Percentiles rank a stretch among this genome's conserved stretches.
Evolutionary conservation across 1,140 invertebrate species (phyloP).

Genomic region (Prorops nasuta): DNA sequence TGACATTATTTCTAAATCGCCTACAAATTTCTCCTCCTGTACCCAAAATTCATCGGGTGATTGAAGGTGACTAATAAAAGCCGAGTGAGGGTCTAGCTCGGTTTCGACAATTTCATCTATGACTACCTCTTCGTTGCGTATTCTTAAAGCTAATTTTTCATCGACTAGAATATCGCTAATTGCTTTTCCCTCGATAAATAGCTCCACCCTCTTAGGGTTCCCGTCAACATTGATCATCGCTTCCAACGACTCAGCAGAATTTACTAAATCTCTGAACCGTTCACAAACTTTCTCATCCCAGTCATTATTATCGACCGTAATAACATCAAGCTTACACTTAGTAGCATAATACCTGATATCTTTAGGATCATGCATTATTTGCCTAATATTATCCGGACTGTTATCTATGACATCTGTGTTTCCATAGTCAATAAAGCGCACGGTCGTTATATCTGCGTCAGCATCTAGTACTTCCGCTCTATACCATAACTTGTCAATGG

Average conservation of each 20-base stretch:
- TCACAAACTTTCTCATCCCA: constrained; percentile 65
- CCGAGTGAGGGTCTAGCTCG: constrained; percentile 40
- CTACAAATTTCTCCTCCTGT: constrained; percentile 59
- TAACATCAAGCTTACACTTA: constrained; percentile 65
- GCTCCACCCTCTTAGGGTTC: constrained; percentile 22
- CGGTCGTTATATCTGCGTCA: constrained; percentile 67
- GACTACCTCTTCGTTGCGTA: constrained; percentile 46
- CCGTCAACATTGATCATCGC: constrained; percentile 16
- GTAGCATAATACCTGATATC: constrained; percentile 60
- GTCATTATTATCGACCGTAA: constrained; percentile 63
- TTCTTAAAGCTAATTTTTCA: constrained; percentile 55
- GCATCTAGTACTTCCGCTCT: constrained; percentile 75
- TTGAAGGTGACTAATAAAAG: constrained; percentile 59
- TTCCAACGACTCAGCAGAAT: constrained; percentile 39
- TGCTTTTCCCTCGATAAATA: constrained; percentile 24
- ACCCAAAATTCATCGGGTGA: constrained; percentile 65
- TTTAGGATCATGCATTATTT: constrained; percentile 58
- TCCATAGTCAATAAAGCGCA: constrained; percentile 82
- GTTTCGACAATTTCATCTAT: constrained; percentile 41
- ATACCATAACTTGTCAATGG: constrained; percentile 75
- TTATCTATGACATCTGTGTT: constrained; percentile 71
- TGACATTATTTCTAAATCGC: constrained; percentile 60
- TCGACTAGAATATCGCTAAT: constrained; percentile 34
- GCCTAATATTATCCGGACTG: constrained; percentile 59
- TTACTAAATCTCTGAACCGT: constrained; percentile 59